phyloP scores from a whole-genome alignment of 2,888 invertebrate species.

The Artemia sinica region DNA sequence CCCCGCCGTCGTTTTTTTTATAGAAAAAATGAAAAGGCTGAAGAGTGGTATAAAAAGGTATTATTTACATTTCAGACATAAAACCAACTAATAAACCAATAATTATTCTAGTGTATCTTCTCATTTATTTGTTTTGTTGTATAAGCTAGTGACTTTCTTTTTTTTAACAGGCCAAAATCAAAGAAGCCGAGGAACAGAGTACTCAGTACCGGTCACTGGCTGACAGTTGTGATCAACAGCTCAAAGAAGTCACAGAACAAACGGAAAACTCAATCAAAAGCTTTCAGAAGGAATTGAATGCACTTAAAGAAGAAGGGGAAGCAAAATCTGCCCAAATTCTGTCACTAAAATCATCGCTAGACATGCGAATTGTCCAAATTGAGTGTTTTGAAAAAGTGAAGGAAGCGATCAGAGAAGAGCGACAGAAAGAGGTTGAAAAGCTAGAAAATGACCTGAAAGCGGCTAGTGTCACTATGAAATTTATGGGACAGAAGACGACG shows the following conservation, averaged over 20 bases:
- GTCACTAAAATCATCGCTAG: not conserved
- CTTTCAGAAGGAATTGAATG: not conserved
- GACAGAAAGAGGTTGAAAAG: not conserved
- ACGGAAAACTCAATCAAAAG: not conserved
- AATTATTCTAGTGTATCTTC: not conserved
- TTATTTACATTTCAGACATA: not conserved
- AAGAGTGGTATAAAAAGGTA: no score
- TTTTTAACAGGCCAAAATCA: conserved; percentile 8
- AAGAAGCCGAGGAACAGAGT: not conserved
- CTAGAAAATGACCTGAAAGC: not conserved
- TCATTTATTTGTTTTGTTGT: not conserved
- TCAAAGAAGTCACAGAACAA: not conserved
- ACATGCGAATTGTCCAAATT: not conserved
- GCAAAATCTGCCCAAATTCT: not conserved
- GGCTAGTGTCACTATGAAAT: not conserved
- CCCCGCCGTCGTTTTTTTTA: no score
- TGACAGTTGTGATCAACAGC: not conserved
- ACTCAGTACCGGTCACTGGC: conserved; percentile 5
- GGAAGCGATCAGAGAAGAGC: not conserved
- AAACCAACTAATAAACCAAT: not conserved
- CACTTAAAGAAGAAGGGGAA: not conserved
- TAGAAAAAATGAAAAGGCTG: no score
- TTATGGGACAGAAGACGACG: not conserved
- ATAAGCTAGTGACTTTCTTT: not conserved
- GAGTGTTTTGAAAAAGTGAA: conserved; percentile 1